Conservation (phyloP, 2,888 invertebrate genomes). For the Cryptus armator region DNA sequence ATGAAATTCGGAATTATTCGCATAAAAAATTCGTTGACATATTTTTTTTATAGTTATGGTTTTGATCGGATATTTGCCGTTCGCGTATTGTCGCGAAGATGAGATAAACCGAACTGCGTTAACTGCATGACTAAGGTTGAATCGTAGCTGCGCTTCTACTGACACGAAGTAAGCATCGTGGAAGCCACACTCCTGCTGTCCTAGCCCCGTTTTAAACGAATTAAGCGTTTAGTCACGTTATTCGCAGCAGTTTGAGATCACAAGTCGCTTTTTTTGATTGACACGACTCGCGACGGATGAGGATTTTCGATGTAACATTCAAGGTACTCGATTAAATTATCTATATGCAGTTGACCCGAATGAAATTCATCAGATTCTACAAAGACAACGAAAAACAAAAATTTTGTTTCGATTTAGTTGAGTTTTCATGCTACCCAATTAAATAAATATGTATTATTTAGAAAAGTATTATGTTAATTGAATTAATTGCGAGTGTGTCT, state of each 20-base stretch:
- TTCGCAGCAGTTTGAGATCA: slow-evolving; percentile 41
- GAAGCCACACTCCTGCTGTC: slow-evolving; percentile 67
- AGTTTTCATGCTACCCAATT: too few relatives aligned
- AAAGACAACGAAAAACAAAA: neutral
- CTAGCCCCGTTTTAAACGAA: slow-evolving; percentile 79
- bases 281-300: slow-evolving; percentile 28
- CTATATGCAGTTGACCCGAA: neutral
- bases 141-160: slow-evolving; percentile 55
- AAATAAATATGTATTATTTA: too few relatives aligned
- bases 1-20: neutral
- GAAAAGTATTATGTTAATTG: too few relatives aligned
- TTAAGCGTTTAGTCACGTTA: slow-evolving; percentile 80
- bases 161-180: slow-evolving; percentile 40
- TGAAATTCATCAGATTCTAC: neutral
- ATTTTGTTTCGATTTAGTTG: too few relatives aligned
- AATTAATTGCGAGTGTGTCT: neutral
- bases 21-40: neutral
- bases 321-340: neutral
- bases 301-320: neutral
- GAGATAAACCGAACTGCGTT: neutral
- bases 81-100: neutral
- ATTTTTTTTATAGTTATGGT: slow-evolving; percentile 4
- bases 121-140: slow-evolving; percentile 38
- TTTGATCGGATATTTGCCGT: neutral
- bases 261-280: slow-evolving; percentile 52